Conservation (phyloP, 2,113 vertebrate species). For the Callopanchax toddi region DNA sequence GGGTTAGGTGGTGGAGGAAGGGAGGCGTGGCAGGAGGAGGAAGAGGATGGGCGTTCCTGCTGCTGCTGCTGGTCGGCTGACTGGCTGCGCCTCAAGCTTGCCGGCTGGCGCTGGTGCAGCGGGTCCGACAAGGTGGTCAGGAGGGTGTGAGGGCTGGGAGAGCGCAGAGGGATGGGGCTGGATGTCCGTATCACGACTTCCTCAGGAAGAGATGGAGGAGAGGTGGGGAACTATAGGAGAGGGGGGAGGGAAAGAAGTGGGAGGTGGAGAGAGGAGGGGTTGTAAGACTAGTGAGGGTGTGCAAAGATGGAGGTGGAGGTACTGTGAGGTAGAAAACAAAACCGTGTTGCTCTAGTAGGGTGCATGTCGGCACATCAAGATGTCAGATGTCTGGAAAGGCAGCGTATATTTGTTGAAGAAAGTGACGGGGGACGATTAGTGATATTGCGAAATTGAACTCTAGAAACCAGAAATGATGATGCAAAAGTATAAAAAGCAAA, state of each 20-base stretch:
- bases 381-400: background rate
- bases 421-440: background rate
- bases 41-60: conserved; percentile 69
- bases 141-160: conserved; percentile 86
- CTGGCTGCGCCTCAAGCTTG: conserved; percentile 84
- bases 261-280: conserved; percentile 46
- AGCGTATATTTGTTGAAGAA: conserved; percentile 8
- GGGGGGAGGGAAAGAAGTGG: conserved; percentile 48
- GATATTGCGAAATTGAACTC: background rate
- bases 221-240: conserved; percentile 90
- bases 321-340: conserved; percentile 11
- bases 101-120: conserved; percentile 80
- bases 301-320: conserved; percentile 38
- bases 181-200: conserved; percentile 80
- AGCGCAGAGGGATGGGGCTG: conserved; percentile 84
- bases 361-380: background rate
- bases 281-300: conserved; percentile 51
- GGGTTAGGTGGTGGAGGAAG: conserved; percentile 72
- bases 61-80: conserved; percentile 82
- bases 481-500: conserved; percentile 42
- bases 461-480: background rate
- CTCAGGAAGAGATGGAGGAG: conserved; percentile 87
- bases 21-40: conserved; percentile 80
- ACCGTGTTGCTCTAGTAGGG: background rate
- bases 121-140: conserved; percentile 84